phyloP scores from a whole-genome alignment of 2,113 vertebrate species.

The Tachysurus fulvidraco region DNA sequence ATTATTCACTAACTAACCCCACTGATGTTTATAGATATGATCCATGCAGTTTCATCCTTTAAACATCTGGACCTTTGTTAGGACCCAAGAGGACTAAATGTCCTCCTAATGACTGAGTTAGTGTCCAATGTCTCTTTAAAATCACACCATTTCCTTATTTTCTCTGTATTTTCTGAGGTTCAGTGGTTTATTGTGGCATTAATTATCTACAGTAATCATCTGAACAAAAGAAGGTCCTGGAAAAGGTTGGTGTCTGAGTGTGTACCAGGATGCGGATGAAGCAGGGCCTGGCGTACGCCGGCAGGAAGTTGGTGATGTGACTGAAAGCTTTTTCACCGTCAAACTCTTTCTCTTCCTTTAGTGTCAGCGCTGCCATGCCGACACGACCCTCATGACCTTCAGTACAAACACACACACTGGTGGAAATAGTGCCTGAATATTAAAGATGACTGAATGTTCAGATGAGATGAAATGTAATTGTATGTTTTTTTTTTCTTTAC shows the following conservation, averaged over 20 bases:
- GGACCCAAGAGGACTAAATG: not conserved
- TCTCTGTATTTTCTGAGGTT: not conserved
- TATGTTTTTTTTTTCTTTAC: slow-evolving; percentile 59
- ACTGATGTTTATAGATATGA: no score
- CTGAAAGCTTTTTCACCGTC: slow-evolving; percentile 66
- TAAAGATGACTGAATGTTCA: not conserved
- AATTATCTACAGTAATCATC: not conserved
- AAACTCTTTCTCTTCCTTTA: slow-evolving; percentile 71
- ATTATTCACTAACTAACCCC: no score
- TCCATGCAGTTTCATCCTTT: not conserved
- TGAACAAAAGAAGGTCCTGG: not conserved
- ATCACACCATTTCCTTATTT: no score
- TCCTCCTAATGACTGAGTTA: no score
- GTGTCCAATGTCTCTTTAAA: no score
- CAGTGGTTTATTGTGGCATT: not conserved
- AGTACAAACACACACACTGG: slow-evolving; percentile 1
- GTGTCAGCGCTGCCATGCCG: slow-evolving; percentile 79
- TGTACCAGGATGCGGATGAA: slow-evolving; percentile 82
- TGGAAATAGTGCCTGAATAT: not conserved
- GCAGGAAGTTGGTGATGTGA: slow-evolving; percentile 72
- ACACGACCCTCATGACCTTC: slow-evolving; percentile 80
- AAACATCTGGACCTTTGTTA: not conserved
- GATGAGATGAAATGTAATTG: not conserved
- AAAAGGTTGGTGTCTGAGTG: not conserved
- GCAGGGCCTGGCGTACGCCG: slow-evolving; percentile 75